phyloP scores from a whole-genome alignment of 2,888 invertebrate genomes.

The Sthenelais limicola region DNA sequence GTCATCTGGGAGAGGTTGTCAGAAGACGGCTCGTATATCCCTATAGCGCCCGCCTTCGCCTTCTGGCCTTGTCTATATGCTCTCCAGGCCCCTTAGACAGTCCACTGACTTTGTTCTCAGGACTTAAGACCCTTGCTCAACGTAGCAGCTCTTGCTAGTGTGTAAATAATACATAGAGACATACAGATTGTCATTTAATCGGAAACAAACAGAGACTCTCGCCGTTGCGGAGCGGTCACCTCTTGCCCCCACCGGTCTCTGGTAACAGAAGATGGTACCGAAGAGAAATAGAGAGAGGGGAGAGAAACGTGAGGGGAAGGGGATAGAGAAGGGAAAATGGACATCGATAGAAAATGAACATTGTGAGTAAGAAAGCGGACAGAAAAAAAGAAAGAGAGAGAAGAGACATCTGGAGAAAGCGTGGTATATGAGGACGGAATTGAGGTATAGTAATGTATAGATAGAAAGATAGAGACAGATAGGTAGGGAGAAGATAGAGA shows the following conservation, averaged over 20 bases:
- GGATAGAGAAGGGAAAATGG: too few species aligned
- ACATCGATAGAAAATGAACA: too few species aligned
- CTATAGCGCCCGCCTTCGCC: background rate
- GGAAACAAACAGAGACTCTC: conserved; percentile 38
- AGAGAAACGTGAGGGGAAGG: too few species aligned
- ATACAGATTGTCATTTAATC: conserved; percentile 37
- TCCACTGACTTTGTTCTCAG: conserved; percentile 9
- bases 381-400: too few species aligned
- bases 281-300: too few species aligned
- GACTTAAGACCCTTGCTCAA: background rate
- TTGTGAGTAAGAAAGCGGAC: too few species aligned
- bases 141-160: conserved; percentile 2
- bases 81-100: conserved; percentile 5
- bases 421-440: too few species aligned
- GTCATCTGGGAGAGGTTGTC: background rate
- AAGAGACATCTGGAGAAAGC: too few species aligned
- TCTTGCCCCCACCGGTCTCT: background rate
- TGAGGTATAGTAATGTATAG: too few species aligned
- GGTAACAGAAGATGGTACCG: too few species aligned
- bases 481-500: too few species aligned
- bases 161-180: conserved; percentile 34
- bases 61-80: conserved; percentile 11
- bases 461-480: too few species aligned
- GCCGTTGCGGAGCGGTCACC: background rate
- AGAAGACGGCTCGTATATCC: background rate